These are phyloP conservation scores for Halichoeres trimaculatus DNA, from an alignment of 2,113 vertebrate genomes.

Conservation along the genomic window DNA sequence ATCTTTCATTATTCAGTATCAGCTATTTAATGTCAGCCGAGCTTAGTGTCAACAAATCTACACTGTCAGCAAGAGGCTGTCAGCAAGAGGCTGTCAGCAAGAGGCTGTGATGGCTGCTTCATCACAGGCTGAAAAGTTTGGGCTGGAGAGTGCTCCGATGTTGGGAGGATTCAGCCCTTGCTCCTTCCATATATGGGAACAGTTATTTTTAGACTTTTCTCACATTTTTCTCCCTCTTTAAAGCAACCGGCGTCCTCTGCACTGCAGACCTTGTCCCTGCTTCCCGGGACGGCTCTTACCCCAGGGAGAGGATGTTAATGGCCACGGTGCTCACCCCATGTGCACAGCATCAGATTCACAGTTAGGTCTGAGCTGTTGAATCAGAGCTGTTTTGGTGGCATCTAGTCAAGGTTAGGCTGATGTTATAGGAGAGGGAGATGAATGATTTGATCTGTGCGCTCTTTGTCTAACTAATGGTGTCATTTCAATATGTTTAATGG, in stretches of 20 bases:
- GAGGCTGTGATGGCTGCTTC: not conserved
- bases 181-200: slow-evolving; percentile 3
- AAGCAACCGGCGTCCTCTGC: not conserved
- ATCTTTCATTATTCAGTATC: not conserved
- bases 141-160: not conserved
- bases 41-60: slow-evolving; percentile 5
- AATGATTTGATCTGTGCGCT: too few species aligned
- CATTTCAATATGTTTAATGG: not conserved
- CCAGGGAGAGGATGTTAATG: not conserved
- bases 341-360: not conserved
- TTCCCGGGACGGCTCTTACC: not conserved
- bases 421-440: not conserved
- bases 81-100: not conserved
- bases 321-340: not conserved
- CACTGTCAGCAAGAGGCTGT: not conserved
- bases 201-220: slow-evolving; percentile 7
- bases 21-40: not conserved
- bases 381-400: not conserved
- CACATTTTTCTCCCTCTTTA: not conserved
- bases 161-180: not conserved
- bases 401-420: not conserved
- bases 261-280: not conserved
- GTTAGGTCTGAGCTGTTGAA: not conserved
- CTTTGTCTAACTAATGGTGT: not conserved
- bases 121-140: slow-evolving; percentile 13